Percentiles rank a stretch among this genome's conserved stretches.
Evolutionary conservation across 2,797 vertebrate species (phyloP).

Genomic region (Cyclura pinguis): DNA sequence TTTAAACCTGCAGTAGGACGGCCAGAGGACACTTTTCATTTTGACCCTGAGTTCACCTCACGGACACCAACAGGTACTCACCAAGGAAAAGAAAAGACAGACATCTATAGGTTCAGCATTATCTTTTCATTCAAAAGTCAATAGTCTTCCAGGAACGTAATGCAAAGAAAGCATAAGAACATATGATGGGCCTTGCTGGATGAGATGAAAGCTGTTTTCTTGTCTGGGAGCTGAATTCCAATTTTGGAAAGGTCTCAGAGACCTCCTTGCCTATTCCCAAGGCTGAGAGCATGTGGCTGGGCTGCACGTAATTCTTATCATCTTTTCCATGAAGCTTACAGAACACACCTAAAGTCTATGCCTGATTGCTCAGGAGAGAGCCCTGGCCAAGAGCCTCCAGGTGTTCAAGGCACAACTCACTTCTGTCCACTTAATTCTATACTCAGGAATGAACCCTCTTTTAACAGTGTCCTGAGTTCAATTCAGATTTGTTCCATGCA

Average conservation of each 20-base stretch:
- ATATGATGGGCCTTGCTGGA: neutral
- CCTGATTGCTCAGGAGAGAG: neutral
- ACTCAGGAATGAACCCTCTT: too few relatives aligned
- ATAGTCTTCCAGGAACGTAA: neutral
- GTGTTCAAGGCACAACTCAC: neutral
- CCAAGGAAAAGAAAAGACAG: neutral
- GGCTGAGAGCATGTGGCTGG: neutral
- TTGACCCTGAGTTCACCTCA: constrained; percentile 96
- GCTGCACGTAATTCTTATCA: neutral
- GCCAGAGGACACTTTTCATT: constrained; percentile 98
- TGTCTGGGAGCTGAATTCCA: neutral
- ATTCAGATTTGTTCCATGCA: too few relatives aligned
- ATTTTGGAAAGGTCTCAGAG: neutral
- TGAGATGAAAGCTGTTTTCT: neutral
- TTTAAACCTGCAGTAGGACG: constrained; percentile 96
- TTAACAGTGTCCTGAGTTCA: too few relatives aligned
- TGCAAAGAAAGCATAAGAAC: neutral
- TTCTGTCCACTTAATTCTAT: neutral
- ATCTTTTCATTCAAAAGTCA: neutral
- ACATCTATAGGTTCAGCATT: neutral
- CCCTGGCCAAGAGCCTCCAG: neutral
- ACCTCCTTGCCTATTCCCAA: neutral
- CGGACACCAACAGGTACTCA: constrained; percentile 92
- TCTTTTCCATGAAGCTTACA: neutral
- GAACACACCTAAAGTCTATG: neutral